Base-by-base conservation (phyloP, 1,140 invertebrate genomes). In the Centruroides vittatus region DNA sequence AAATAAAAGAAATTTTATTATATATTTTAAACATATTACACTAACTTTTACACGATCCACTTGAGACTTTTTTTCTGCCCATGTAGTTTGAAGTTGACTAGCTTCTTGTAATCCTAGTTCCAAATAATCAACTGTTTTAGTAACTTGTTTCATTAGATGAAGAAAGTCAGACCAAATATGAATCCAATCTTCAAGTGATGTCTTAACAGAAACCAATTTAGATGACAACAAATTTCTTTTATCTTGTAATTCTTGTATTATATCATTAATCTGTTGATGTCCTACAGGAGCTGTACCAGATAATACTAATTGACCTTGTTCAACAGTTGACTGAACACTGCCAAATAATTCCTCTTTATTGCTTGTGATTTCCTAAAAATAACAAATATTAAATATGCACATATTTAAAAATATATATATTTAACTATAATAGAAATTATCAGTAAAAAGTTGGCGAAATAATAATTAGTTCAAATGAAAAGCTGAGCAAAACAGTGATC, bases 331-430 rank as follows among this genome's bases (percentile, higher is more conserved):
- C 70, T 96, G 89, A 48, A 85, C 84, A 74, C 88, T 92, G 0
- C 81, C 81, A 68, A 90, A 89, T 5, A 92, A 91, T 75, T 93
- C 89, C 69, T 97, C 93, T 74, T 94, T 92, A 47, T 84, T 84
- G 10, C 92, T 71, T 23, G 94, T 74, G 47, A 96, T 75, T 72
- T 93, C 90, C 75, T 93, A 83, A 23, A 23, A 23, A 23, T 23
- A 23, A 23, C 23, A 23, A 23, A 23, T 23, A 23, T 23, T 23
- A 23, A 23, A 23, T 23, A 23, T 23, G 23, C 23, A 23, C 23
- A 23, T 23, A 23, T 23, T n/a, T n/a, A n/a, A n/a, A n/a, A n/a
- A n/a, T n/a, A n/a, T n/a, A n/a, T n/a, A n/a, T n/a, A n/a, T n/a
- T 23, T 23, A 23, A 23, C 2, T 23, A 23, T 23, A 23, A 23